phyloP scores from a whole-genome alignment of 2,888 invertebrate species.

The Cotesia congregata region DNA sequence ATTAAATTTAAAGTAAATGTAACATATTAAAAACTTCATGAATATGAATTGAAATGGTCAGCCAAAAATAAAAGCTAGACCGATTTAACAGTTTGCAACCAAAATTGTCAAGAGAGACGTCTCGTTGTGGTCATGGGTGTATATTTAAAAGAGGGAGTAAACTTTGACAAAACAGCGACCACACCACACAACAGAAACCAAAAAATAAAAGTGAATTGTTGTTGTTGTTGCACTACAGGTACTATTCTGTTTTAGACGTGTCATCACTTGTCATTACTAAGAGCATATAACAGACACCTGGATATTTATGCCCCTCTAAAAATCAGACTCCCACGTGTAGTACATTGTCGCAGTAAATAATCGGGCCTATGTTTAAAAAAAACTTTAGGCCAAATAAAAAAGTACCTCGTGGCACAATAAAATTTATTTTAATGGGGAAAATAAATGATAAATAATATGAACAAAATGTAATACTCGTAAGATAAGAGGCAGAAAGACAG shows the following conservation, averaged over 20 bases:
- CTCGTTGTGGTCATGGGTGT: not conserved
- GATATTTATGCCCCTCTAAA: not conserved
- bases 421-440: not conserved
- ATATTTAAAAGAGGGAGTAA: not conserved
- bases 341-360: not conserved
- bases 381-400: not conserved
- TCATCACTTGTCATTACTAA: not conserved
- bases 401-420: not conserved
- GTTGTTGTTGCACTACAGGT: not conserved
- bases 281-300: not conserved
- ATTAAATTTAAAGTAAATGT: not conserved
- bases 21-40: not conserved
- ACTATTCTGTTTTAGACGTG: not conserved
- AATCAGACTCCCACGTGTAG: not conserved
- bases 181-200: not conserved
- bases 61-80: not conserved
- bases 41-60: not conserved
- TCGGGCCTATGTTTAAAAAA: not conserved
- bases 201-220: not conserved
- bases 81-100: constrained; percentile 5
- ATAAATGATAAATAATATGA: not conserved
- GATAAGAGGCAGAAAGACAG: not conserved
- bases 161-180: not conserved
- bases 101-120: not conserved
- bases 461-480: not conserved